Conservation (phyloP, 1,140 invertebrate species). For the Proctacanthus coquilletti region DNA sequence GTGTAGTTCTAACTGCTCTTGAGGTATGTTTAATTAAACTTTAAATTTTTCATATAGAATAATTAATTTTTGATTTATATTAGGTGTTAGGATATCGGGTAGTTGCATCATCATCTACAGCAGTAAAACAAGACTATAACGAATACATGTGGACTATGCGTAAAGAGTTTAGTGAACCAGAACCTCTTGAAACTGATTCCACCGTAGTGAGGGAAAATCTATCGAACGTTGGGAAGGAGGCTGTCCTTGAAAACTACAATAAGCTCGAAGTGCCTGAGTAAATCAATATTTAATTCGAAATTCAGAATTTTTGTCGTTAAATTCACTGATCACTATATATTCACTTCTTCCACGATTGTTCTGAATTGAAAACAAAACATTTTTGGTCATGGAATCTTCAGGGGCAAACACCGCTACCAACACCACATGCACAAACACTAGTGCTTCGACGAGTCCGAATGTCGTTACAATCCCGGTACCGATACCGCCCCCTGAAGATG, state of each 20-base stretch:
- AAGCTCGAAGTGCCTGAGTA: conserved; percentile 29
- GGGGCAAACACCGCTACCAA: not conserved
- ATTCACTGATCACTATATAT: not conserved
- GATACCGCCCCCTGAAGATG: conserved; percentile 33
- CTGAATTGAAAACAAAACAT: not conserved
- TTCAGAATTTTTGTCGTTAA: not conserved
- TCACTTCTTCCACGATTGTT: no score
- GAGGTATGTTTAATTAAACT: conserved; percentile 36
- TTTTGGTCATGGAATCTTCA: not conserved
- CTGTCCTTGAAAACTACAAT: conserved; percentile 27
- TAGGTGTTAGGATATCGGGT: conserved; percentile 70
- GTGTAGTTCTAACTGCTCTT: conserved; percentile 66
- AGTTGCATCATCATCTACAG: conserved; percentile 66
- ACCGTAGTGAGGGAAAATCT: conserved; percentile 42
- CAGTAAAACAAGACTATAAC: conserved; percentile 72
- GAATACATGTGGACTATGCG: conserved; percentile 86
- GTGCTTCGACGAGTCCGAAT: no score
- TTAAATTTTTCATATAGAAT: conserved; percentile 6
- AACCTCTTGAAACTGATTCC: conserved; percentile 41
- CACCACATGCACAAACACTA: conserved; percentile 4
- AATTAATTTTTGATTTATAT: conserved; percentile 16
- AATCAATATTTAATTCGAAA: no score
- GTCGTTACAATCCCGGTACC: conserved; percentile 26
- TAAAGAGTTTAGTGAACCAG: conserved; percentile 70
- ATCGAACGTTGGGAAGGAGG: conserved; percentile 40